These are phyloP conservation scores for Phenacoccus solenopsis DNA, from an alignment of 1,140 invertebrate species.

Conservation along the genomic window DNA sequence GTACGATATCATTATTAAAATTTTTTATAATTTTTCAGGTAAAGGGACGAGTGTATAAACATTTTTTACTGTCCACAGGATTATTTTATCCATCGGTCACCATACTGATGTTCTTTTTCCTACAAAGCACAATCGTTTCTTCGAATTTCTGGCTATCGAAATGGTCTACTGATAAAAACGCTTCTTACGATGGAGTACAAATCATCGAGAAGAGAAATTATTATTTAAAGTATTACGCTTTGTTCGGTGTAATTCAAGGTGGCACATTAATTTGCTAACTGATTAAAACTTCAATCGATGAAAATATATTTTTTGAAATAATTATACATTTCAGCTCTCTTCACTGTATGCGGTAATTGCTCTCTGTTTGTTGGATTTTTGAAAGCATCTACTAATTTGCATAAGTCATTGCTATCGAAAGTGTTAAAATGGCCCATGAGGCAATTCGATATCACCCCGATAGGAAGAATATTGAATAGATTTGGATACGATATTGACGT, in stretches of 20 bases:
- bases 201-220: conserved; percentile 53
- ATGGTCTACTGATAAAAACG: conserved; percentile 61
- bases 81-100: conserved; percentile 57
- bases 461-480: conserved; percentile 71
- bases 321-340: conserved; percentile 8
- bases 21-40: conserved; percentile 42
- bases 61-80: conserved; percentile 79
- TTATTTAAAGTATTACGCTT: conserved; percentile 79
- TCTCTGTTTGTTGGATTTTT: conserved; percentile 1
- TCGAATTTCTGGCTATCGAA: conserved; percentile 84
- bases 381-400: conserved; percentile 57
- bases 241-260: conserved; percentile 78
- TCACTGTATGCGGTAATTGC: neutral
- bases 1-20: neutral
- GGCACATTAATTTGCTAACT: conserved; percentile 32
- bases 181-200: conserved; percentile 38
- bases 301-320: too few relatives aligned
- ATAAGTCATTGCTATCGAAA: conserved; percentile 56
- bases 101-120: conserved; percentile 68
- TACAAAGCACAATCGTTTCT: conserved; percentile 75
- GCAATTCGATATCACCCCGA: conserved; percentile 81
- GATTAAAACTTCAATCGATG: too few relatives aligned
- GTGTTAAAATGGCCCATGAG: conserved; percentile 59
- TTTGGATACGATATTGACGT: conserved; percentile 58
- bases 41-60: conserved; percentile 74